Base-by-base conservation (phyloP, 2,888 invertebrate species). In the Rapana venosa region DNA sequence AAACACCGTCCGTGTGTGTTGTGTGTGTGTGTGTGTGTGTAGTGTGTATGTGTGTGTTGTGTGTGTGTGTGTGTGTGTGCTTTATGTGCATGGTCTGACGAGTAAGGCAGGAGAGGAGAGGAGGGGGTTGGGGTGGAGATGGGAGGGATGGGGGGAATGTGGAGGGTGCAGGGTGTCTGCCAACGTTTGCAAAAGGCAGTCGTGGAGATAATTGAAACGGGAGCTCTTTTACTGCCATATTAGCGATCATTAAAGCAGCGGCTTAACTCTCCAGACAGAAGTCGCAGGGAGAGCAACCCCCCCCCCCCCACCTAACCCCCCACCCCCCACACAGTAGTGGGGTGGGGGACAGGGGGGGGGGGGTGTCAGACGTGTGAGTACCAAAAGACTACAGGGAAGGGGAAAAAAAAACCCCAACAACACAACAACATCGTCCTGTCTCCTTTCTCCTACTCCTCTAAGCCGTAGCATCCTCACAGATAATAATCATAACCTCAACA, bases 191-290 rank as follows among this genome's bases (percentile, higher is more conserved):
- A n/a, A n/a, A n/a, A n/a, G 85, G 61, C 47, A 32, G 74, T 74
- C 15, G 70, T 61, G 87, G 87, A 87, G 70, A 87, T 88, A 88
- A 88, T 88, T 88, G 88, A 88, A 88, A 88, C 85, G 85, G 74
- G 88, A 88, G 88, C 88, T 88, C 88, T 84, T 88, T 84, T 88
- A 83, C 88, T 74, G 88, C 88, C 88, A 81, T 88, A 88, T 88
- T 88, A 88, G 88, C 32, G 88, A 88, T 88, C 88, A 88, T 88
- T 88, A 84, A 36, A 56, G 88, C 84, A 84, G 35, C 13, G 85
- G 84, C 88, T 88, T 61, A 81, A 66, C 88, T 85, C 88, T 88
- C 85, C 66, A 88, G 30, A 87, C 66, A 87, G n/a, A 70, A 70
- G 87, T 87, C 74, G n/a, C 30, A 5, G 70, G 70, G 47, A 22